Evolutionary conservation across 2,888 invertebrate species (phyloP).

Genomic region (Drosophila multiciliata): DNA sequence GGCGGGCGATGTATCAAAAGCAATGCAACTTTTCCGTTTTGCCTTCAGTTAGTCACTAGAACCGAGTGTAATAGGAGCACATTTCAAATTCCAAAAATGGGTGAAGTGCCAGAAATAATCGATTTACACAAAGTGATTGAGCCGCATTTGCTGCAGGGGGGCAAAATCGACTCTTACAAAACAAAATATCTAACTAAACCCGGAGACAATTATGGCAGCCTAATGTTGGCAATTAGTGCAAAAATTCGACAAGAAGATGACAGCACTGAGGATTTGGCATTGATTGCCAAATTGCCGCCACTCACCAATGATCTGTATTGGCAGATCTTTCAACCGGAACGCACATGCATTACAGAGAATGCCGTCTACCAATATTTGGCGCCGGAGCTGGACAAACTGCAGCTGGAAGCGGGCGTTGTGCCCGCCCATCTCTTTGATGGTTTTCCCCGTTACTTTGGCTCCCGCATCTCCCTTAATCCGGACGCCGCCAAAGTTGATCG

Average conservation of each 20-base stretch:
- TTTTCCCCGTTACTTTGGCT: slow-evolving; percentile 86
- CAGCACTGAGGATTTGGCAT: slow-evolving; percentile 82
- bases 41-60: slow-evolving; percentile 30
- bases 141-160: slow-evolving; percentile 72
- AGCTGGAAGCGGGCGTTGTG: slow-evolving; percentile 85
- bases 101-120: slow-evolving; percentile 76
- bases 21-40: slow-evolving; percentile 1
- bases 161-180: slow-evolving; percentile 82
- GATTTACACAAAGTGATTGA: slow-evolving; percentile 77
- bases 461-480: slow-evolving; percentile 85
- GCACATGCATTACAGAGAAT: slow-evolving; percentile 87
- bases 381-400: slow-evolving; percentile 85
- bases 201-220: slow-evolving; percentile 88
- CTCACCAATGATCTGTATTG: slow-evolving; percentile 86
- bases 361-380: slow-evolving; percentile 86
- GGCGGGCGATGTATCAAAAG: slow-evolving; percentile 42
- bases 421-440: slow-evolving; percentile 85
- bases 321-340: slow-evolving; percentile 86
- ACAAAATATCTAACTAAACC: slow-evolving; percentile 85
- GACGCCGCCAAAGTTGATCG: slow-evolving; percentile 85
- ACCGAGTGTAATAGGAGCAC: slow-evolving; percentile 16
- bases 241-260: slow-evolving; percentile 77
- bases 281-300: slow-evolving; percentile 87
- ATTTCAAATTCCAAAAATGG: slow-evolving; percentile 49
- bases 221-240: slow-evolving; percentile 85